Evolutionary conservation across 2,113 vertebrate species (phyloP).

Genomic region (Mola mola): DNA sequence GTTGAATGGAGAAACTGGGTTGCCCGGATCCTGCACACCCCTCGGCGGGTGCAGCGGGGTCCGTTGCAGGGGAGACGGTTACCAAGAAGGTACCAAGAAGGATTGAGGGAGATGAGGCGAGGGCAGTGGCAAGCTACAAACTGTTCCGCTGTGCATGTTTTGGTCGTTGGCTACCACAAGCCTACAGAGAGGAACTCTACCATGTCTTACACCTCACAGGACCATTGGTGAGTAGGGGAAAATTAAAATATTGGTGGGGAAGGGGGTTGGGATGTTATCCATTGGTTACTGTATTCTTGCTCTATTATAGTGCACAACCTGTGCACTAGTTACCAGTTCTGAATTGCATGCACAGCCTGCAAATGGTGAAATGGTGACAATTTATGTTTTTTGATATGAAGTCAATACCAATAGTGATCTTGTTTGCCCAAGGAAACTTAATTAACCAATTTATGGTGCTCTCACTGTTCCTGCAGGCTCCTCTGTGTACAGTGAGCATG

Average conservation of each 20-base stretch:
- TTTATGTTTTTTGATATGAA: too few relatives aligned
- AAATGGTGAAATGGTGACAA: too few relatives aligned
- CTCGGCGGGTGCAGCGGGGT: constrained; percentile 38
- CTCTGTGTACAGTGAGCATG: too few relatives aligned
- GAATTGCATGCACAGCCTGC: too few relatives aligned
- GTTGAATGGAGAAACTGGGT: constrained; percentile 75
- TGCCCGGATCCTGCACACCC: constrained; percentile 56
- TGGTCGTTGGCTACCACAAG: constrained; percentile 69
- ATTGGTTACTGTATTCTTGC: too few relatives aligned
- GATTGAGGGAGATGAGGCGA: constrained; percentile 43
- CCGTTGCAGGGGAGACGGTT: constrained; percentile 40
- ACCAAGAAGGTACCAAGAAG: constrained; percentile 28
- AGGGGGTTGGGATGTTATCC: not conserved
- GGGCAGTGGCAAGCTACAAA: constrained; percentile 53
- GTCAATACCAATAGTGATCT: too few relatives aligned
- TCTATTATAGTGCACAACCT: too few relatives aligned
- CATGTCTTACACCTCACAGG: constrained; percentile 74
- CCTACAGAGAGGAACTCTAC: constrained; percentile 81
- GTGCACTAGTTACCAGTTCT: not conserved
- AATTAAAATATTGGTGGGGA: constrained; percentile 22
- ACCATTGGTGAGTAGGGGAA: constrained; percentile 78
- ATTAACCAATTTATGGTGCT: too few relatives aligned
- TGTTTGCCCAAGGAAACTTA: too few relatives aligned
- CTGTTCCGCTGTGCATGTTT: constrained; percentile 62
- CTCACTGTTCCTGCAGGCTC: too few relatives aligned